Evolutionary conservation across 2,888 invertebrate species (phyloP), one percentile per base, ranked within the genome.

Genomic region (Chymomyza amoena): DNA sequence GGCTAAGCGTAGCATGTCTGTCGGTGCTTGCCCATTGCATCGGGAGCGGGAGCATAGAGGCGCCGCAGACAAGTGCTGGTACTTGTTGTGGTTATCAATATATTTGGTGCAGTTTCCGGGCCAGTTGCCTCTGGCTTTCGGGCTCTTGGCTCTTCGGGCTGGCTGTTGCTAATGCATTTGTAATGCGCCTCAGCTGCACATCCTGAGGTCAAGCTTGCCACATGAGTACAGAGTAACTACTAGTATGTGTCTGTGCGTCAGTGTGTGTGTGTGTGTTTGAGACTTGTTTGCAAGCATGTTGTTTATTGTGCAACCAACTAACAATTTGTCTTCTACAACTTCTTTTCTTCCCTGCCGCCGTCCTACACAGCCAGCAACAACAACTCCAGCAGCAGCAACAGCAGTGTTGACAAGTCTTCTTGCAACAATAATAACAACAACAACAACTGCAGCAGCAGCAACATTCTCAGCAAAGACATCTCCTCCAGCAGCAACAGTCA

Each of bases 151-250:
- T 36, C 25, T 25, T 25, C n/a, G n/a, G 32, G 39, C 13, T 50
- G 25, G 59, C 61, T 69, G 72, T 72, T 76, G 64, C 88, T 90
- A 90, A 90, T 90, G 90, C 89, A 89, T 89, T 90, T 90, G 90
- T 89, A 90, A 90, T 90, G 90, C 89, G 89, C 83, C 79, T 79
- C 76, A 89, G 81, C 88, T 90, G 90, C 78, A 85, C 84, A 88
- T 88, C 88, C 84, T 81, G 76, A 36, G 64, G 61, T 61, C 61
- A 61, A 61, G 36, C 36, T 36, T 10, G 18, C 20, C 25, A 18
- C 25, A 57, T 18, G 16, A 54, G 36, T 36, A 61, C 36, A 15
- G n/a, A 32, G 9, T 32, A 25, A 25, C 6, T 32, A 25, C 6
- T 32, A 6, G 20, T 28, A 0, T 50, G 50, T 28, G 15, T 10